Conservation (phyloP, 1,140 invertebrate species). For the Heliconius himera region DNA sequence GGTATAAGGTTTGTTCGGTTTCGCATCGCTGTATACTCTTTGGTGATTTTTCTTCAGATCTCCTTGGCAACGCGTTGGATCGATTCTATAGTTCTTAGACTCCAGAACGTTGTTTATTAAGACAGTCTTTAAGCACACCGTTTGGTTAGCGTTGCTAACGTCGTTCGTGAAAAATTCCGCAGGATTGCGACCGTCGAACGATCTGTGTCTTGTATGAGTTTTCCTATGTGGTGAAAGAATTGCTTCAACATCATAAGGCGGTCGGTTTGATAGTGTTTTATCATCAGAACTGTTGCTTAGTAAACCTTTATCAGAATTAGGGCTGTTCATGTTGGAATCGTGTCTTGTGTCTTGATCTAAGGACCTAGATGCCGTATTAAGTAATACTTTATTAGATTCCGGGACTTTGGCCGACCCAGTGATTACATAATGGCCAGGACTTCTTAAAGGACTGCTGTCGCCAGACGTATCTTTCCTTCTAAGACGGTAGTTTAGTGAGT, state of each 20-base stretch:
- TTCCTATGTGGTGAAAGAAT: constrained; percentile 64
- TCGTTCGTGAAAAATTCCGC: constrained; percentile 53
- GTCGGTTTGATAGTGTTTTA: constrained; percentile 67
- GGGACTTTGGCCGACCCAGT: constrained; percentile 71
- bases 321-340: constrained; percentile 75
- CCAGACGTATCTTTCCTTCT: constrained; percentile 65
- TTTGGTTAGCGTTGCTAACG: constrained; percentile 65
- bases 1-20: constrained; percentile 41
- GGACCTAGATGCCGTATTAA: constrained; percentile 69
- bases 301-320: constrained; percentile 61
- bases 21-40: constrained; percentile 64
- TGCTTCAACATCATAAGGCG: constrained; percentile 58
- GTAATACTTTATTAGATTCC: constrained; percentile 60
- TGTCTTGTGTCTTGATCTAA: constrained; percentile 67
- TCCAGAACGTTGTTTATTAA: constrained; percentile 74
- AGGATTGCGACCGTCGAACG: constrained; percentile 53
- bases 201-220: constrained; percentile 62
- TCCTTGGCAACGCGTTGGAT: constrained; percentile 71
- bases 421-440: constrained; percentile 78
- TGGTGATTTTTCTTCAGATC: constrained; percentile 64
- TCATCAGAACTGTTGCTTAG: constrained; percentile 74
- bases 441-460: constrained; percentile 74
- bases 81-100: constrained; percentile 61
- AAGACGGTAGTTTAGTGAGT: constrained; percentile 77
- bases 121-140: constrained; percentile 70